Conservation (phyloP, 2,113 vertebrate genomes). For the Siniperca chuatsi region DNA sequence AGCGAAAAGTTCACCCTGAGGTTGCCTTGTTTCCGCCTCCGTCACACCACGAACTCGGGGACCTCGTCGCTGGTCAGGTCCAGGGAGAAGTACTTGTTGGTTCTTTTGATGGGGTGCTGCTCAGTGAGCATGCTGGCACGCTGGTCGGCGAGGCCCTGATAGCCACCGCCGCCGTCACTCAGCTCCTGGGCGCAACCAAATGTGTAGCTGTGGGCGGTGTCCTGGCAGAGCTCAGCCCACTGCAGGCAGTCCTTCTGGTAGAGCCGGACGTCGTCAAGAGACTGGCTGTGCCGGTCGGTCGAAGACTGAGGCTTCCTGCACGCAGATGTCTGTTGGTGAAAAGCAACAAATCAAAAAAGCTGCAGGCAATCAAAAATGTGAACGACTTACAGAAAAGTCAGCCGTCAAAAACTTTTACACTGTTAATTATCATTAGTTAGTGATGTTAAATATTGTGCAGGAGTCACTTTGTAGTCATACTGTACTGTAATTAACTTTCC, state of each 20-base stretch:
- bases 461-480: background rate
- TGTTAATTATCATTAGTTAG: too few relatives aligned
- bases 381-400: background rate
- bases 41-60: conserved; percentile 97
- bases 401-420: background rate
- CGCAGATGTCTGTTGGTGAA: conserved; percentile 76
- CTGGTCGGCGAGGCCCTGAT: conserved; percentile 92
- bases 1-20: conserved; percentile 25
- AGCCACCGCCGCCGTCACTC: conserved; percentile 84
- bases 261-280: conserved; percentile 95
- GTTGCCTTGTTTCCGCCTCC: conserved; percentile 8
- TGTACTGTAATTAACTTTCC: background rate
- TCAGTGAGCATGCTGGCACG: conserved; percentile 88
- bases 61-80: conserved; percentile 95
- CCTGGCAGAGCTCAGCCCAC: conserved; percentile 94
- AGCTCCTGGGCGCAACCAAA: conserved; percentile 94
- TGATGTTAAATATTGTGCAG: background rate
- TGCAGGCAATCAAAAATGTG: background rate
- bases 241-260: conserved; percentile 96
- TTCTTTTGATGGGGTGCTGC: conserved; percentile 92
- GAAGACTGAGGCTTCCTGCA: conserved; percentile 94
- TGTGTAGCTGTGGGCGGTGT: conserved; percentile 97
- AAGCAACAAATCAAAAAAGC: background rate
- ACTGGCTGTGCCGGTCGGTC: conserved; percentile 95
- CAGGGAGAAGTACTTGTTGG: conserved; percentile 98